Conservation (phyloP, 1,140 invertebrate genomes). For the Arion vulgaris region DNA sequence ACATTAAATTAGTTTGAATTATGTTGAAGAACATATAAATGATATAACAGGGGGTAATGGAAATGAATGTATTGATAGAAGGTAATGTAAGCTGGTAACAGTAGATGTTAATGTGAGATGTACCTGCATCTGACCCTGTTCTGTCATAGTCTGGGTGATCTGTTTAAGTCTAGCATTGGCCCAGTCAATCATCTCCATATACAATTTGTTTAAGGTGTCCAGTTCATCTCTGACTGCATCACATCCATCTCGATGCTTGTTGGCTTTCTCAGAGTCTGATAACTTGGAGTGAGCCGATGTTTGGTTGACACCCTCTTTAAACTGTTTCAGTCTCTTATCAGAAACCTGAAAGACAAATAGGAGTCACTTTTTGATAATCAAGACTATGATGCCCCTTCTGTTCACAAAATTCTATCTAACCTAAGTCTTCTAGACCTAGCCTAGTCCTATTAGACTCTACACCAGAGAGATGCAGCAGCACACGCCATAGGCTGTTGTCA, state of each 20-base stretch:
- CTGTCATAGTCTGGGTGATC: conserved; percentile 58
- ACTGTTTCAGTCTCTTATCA: conserved; percentile 88
- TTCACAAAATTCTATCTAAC: too few relatives aligned
- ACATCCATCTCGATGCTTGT: conserved; percentile 77
- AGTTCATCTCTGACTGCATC: conserved; percentile 87
- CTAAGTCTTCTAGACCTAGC: too few relatives aligned
- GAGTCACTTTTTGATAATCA: too few relatives aligned
- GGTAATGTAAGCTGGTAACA: background rate
- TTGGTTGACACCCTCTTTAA: conserved; percentile 89
- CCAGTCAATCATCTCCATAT: conserved; percentile 66
- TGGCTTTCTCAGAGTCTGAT: conserved; percentile 70
- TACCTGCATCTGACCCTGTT: conserved; percentile 63
- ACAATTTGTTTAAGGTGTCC: conserved; percentile 79
- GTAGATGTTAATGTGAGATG: background rate
- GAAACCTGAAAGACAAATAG: conserved; percentile 81
- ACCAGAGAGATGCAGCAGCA: too few relatives aligned
- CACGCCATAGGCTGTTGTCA: too few relatives aligned
- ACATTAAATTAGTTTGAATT: too few relatives aligned
- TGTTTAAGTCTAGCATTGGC: conserved; percentile 60
- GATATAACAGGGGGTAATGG: too few relatives aligned
- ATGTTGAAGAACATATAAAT: too few relatives aligned
- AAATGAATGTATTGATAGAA: too few relatives aligned
- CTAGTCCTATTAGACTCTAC: too few relatives aligned
- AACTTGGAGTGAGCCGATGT: conserved; percentile 72
- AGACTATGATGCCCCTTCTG: too few relatives aligned